phyloP scores from a whole-genome alignment of 2,113 vertebrate genomes.

The Lepisosteus oculatus region DNA sequence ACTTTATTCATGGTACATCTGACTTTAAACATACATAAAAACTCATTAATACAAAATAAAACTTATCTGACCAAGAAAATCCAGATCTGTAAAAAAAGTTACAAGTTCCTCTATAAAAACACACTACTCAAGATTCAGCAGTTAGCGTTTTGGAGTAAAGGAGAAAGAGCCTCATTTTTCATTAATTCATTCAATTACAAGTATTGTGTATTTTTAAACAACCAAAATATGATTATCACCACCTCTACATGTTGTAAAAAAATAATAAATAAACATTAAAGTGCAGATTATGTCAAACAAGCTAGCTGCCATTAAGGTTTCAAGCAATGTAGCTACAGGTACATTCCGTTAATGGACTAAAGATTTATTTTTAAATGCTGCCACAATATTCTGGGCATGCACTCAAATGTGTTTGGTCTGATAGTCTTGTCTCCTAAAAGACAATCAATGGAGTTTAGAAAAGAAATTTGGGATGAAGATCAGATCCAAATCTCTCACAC shows the following conservation, averaged over 20 bases:
- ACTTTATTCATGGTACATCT: constrained; percentile 56
- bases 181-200: too few relatives aligned
- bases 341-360: too few relatives aligned
- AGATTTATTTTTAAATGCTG: too few relatives aligned
- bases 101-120: constrained; percentile 53
- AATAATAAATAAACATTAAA: constrained; percentile 48
- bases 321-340: too few relatives aligned
- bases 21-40: constrained; percentile 58
- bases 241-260: constrained; percentile 12
- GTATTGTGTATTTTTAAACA: too few relatives aligned
- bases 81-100: constrained; percentile 61
- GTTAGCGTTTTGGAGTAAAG: constrained; percentile 41
- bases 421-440: too few relatives aligned
- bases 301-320: constrained; percentile 3
- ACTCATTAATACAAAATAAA: constrained; percentile 59
- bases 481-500: too few relatives aligned
- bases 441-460: too few relatives aligned
- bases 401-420: too few relatives aligned
- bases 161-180: too few relatives aligned
- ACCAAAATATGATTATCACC: neutral
- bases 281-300: constrained; percentile 39
- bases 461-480: too few relatives aligned
- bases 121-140: constrained; percentile 60
- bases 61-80: constrained; percentile 61
- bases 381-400: too few relatives aligned